These are phyloP conservation scores for Molothrus ater DNA, from an alignment of 2,797 vertebrate species.

Conservation along the genomic window DNA sequence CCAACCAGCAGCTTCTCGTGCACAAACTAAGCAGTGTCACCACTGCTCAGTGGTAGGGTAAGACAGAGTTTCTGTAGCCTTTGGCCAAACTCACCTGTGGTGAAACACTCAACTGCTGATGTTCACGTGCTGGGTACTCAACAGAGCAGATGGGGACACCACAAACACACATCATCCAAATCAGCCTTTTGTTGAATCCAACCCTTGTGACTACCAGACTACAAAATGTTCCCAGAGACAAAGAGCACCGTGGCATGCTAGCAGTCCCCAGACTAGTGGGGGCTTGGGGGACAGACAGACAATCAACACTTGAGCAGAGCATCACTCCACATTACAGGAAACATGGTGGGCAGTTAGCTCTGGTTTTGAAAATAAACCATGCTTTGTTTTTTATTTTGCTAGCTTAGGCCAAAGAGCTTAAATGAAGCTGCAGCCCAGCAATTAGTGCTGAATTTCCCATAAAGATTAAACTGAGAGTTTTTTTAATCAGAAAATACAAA, in stretches of 20 bases:
- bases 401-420: neutral
- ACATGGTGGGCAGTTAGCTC: neutral
- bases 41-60: fast-evolving
- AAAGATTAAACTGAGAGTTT: neutral
- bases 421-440: neutral
- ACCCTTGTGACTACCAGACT: neutral
- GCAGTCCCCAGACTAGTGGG: neutral
- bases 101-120: neutral
- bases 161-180: neutral
- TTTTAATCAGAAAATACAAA: neutral
- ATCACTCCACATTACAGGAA: neutral
- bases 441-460: neutral
- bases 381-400: neutral
- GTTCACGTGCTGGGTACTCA: neutral
- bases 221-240: neutral
- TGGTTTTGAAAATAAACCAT: neutral
- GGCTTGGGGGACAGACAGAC: neutral
- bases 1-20: neutral
- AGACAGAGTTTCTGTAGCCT: neutral
- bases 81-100: neutral
- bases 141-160: neutral
- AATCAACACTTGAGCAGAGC: neutral
- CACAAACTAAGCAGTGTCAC: neutral
- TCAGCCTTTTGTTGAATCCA: neutral
- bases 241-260: neutral